Conservation (phyloP, 2,113 vertebrate species). For the Trochalopteron elliotii region DNA sequence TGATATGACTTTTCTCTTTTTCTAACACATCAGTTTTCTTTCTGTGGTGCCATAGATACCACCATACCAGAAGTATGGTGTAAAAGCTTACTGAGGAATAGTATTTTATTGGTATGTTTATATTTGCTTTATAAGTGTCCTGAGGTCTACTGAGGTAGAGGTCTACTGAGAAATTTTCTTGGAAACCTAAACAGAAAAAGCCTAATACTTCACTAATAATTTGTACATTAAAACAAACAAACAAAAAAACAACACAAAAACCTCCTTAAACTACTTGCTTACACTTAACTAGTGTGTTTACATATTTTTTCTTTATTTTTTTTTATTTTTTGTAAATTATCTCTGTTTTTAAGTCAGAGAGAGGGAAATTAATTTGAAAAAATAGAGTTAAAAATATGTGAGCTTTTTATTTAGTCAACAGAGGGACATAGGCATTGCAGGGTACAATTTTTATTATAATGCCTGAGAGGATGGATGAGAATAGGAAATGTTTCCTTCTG, state of each 20-base stretch:
- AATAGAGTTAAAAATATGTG: not conserved
- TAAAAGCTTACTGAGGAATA: not conserved
- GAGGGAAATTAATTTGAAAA: not conserved
- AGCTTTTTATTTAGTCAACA: not conserved
- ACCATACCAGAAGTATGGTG: not conserved
- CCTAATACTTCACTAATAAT: not conserved
- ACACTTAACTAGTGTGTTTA: not conserved
- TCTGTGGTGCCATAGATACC: not conserved
- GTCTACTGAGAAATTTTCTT: not conserved
- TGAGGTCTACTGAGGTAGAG: not conserved
- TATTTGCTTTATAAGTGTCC: not conserved
- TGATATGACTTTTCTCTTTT: not conserved
- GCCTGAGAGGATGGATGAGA: not conserved
- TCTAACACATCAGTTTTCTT: not conserved
- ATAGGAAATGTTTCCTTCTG: not conserved
- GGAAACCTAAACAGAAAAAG: not conserved
- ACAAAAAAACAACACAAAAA: not conserved
- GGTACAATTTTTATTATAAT: not conserved
- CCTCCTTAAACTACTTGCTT: not conserved
- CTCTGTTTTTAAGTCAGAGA: not conserved
- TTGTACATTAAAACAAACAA: not conserved
- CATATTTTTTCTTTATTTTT: not conserved
- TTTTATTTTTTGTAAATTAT: not conserved
- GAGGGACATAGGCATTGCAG: not conserved
- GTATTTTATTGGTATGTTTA: not conserved